Percentiles rank a stretch among this genome's conserved stretches.
Conservation (phyloP, 2,888 invertebrate species). For the Cheilosia pagana region DNA sequence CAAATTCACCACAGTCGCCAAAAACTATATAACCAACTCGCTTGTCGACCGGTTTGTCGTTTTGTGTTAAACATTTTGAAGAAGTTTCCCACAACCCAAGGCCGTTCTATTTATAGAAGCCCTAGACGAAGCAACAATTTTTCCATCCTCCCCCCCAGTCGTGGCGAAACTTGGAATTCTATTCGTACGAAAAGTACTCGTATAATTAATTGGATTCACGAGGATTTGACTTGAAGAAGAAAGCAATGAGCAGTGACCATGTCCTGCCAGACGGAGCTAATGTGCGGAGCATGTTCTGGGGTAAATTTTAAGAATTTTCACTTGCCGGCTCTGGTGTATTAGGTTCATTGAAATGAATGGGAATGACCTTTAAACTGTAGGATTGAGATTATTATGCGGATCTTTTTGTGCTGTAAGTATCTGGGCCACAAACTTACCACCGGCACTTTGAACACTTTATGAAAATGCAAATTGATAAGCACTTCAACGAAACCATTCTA, state of each 20-base stretch:
- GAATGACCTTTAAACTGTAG: no score
- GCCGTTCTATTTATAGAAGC: slow-evolving; percentile 59
- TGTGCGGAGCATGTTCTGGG: not conserved
- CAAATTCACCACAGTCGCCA: slow-evolving; percentile 6
- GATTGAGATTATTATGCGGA: no score
- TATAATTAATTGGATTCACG: slow-evolving; percentile 65
- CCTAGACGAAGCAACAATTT: slow-evolving; percentile 56
- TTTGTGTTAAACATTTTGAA: slow-evolving; percentile 40
- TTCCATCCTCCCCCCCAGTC: not conserved
- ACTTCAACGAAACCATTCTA: not conserved
- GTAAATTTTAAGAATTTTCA: no score
- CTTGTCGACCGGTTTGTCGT: slow-evolving; percentile 59
- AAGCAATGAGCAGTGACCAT: slow-evolving; percentile 17
- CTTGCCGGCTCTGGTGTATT: no score
- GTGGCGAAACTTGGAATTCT: not conserved
- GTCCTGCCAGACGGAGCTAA: slow-evolving; percentile 6
- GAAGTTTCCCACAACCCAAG: slow-evolving; percentile 54
- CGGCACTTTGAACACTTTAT: no score
- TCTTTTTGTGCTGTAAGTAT: no score
- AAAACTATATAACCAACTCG: slow-evolving; percentile 16
- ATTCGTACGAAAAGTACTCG: not conserved
- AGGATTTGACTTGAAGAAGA: slow-evolving; percentile 29
- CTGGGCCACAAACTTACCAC: no score
- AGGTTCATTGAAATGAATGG: no score
- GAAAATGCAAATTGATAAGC: not conserved